Evolutionary conservation across 2,888 invertebrate species (phyloP).

Genomic region (Aricia artaxerxes): DNA sequence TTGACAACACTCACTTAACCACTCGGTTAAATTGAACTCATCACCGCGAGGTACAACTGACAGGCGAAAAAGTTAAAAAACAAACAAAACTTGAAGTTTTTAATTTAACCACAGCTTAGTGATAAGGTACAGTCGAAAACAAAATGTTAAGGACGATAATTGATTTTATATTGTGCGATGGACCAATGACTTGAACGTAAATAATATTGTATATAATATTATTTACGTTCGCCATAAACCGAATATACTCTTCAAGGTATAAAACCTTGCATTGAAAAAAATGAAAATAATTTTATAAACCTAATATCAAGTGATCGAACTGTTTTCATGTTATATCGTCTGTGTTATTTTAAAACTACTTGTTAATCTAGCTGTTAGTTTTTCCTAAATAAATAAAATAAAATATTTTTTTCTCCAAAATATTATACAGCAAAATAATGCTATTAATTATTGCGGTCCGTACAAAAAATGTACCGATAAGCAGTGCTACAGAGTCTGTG

Average conservation of each 20-base stretch:
- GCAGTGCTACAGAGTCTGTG: slow-evolving; percentile 42
- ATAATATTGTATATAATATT: neutral
- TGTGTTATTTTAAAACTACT: no score
- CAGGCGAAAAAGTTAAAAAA: slow-evolving; percentile 34
- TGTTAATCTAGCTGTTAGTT: no score
- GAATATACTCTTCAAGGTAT: no score
- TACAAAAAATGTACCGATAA: neutral
- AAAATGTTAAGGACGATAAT: neutral
- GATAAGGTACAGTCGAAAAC: slow-evolving; percentile 24
- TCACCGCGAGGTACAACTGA: slow-evolving; percentile 29
- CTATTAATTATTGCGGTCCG: neutral
- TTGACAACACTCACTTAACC: slow-evolving; percentile 32
- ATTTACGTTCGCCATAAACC: no score
- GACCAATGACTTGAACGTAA: neutral
- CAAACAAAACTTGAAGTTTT: slow-evolving; percentile 32
- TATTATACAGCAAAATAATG: neutral
- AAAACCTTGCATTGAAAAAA: no score
- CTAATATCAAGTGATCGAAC: no score
- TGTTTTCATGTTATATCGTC: no score
- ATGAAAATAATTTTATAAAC: no score
- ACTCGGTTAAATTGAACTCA: slow-evolving; percentile 31
- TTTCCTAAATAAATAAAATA: no score
- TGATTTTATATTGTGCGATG: neutral
- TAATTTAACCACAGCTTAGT: slow-evolving; percentile 32
- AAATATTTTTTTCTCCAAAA: no score